phyloP scores from a whole-genome alignment of 2,797 vertebrate species.

The Anolis apletophallus region DNA sequence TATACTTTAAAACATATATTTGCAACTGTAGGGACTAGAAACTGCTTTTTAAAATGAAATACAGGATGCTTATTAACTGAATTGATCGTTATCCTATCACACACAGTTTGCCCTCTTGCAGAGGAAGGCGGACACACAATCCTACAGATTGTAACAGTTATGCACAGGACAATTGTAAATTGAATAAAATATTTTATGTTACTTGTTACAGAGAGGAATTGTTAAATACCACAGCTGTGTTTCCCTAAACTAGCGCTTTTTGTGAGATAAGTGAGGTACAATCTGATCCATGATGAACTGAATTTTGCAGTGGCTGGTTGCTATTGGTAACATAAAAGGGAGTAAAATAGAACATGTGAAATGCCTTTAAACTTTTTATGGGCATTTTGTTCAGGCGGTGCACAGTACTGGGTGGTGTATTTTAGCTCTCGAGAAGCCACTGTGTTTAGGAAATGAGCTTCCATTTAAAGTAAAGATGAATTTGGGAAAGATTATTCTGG shows the following conservation, averaged over 20 bases:
- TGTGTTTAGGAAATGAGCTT: constrained; percentile 62
- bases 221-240: constrained; percentile 66
- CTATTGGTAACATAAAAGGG: constrained; percentile 78
- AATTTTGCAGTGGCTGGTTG: constrained; percentile 79
- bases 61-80: not conserved
- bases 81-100: not conserved
- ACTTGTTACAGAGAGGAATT: constrained; percentile 70
- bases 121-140: constrained; percentile 50
- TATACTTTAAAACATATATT: not conserved
- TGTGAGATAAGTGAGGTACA: constrained; percentile 73
- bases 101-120: not conserved
- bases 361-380: constrained; percentile 79
- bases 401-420: constrained; percentile 55
- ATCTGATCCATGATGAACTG: constrained; percentile 76
- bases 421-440: constrained; percentile 63
- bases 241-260: constrained; percentile 71
- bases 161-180: constrained; percentile 38
- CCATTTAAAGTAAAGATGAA: constrained; percentile 75
- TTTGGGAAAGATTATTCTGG: constrained; percentile 75
- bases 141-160: constrained; percentile 69
- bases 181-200: constrained; percentile 55
- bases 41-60: not conserved
- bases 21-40: not conserved
- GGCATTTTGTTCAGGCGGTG: constrained; percentile 86
- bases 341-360: constrained; percentile 77